Base-by-base conservation (phyloP, 30 jellyfish, hydroid and myxozoan genomes). In the Aurelia aurita region DNA sequence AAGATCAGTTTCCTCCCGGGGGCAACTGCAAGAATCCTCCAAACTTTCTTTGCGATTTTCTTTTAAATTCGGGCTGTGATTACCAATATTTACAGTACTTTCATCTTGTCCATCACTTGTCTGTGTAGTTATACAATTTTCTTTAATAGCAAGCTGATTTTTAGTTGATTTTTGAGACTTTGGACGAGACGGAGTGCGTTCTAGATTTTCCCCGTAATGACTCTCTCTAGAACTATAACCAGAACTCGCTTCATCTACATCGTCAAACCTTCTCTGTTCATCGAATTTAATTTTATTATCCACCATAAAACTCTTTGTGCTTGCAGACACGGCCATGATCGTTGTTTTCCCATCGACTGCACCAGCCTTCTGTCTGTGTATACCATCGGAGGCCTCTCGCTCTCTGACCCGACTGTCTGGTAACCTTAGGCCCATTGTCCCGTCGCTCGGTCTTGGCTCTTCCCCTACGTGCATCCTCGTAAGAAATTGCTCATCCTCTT, bases 181-280 rank as follows among this genome's bases (percentile, higher is more conserved):
- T 1, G 44, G 16, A 8, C 88, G 88, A 44, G 69, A 71, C 43
- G 22, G 51, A 19, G 5, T 73, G 34, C 57, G 69, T 57, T 76
- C 67, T 28, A 11, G 79, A 16, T 21, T 49, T 51, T 55, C 80
- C 62, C 93, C 82, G 67, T 67, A 55, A 15, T 70, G 93, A 53
- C 93, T 83, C 74, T 83, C 96, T 34, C 89, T 54, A 1, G 96
- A 87, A 59, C 96, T 87, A 53, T 87, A 87, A 10, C 96, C 96
- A 3, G 96, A 87, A 47, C 96, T 87, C 11, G 96, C 29, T 45
- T 87, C 96, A 45, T 87, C 96, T 8, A 62, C 69, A 57, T 87
- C 96, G 53, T 69, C 86, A 18, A 27, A 20, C 46, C 66, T 69
- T 8, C 69, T 70, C 23, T 19, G 61, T 1, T 58, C 81, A 58